Base-by-base conservation (phyloP, 2,888 invertebrate species). In the Cheilosia urbana region DNA sequence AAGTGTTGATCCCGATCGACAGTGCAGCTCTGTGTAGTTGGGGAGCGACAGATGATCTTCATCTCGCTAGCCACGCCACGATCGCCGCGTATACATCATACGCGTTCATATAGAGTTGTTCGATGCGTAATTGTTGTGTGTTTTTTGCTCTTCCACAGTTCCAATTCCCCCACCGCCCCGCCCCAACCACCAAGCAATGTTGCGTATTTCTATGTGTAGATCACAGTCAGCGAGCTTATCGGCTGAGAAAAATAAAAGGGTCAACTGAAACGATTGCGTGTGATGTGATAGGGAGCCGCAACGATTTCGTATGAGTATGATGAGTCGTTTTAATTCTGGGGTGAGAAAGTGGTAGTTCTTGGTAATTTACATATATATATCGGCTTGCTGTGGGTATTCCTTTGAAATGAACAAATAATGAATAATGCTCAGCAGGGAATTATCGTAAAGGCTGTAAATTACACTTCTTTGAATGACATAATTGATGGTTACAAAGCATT, bases 1-100 rank as follows among this genome's bases (percentile, higher is more conserved):
- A 81, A 77, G 85, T 85, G 81, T 85, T 81, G 81, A 81, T 81
- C 85, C 68, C 72, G 66, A 79, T 84, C 80, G 75, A 80, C 75
- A 75, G 73, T 80, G 72, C 53, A 66, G 66, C 45, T 55, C 62
- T 68, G 68, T 68, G 69, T 69, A 68, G 66, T 55, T 60, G 71
- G 66, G 75, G 57, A 66, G 84, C 69, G 53, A 58, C 63, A 80
- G 72, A 77, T 76, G 81, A 81, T 77, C 71, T 42, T 76, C 71
- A 72, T 77, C 78, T 53, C 30, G 24, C 66, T 42, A 68, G 69
- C n/a, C n/a, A n/a, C n/a, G 69, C 69, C 37, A 37, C 53, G 53
- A 75, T 69, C 63, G 49, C 11, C 37, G 55, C 68, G 45, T 49
- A 49, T 1, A 51, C 78, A 68, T 78, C 66, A 60, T 68, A 15